phyloP scores from a whole-genome alignment of 2,888 invertebrate genomes.

The Doris montereyensis region DNA sequence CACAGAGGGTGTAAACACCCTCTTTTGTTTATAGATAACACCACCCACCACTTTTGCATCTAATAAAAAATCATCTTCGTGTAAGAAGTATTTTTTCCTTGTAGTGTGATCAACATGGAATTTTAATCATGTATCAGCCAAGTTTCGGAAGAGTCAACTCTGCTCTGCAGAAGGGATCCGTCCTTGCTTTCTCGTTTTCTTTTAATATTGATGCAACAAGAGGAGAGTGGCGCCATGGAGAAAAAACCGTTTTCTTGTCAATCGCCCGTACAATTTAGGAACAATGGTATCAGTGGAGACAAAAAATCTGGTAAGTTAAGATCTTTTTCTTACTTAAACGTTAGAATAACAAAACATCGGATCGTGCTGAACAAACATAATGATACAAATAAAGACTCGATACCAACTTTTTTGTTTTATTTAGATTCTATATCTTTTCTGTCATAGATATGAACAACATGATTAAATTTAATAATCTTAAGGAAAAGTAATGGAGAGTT shows the following conservation, averaged over 20 bases:
- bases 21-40: conserved; percentile 6
- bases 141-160: conserved; percentile 33
- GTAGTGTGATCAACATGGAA: conserved; percentile 38
- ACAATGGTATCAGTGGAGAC: conserved; percentile 49
- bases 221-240: conserved; percentile 60
- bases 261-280: conserved; percentile 58
- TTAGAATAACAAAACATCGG: neutral
- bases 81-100: conserved; percentile 6
- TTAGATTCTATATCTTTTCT: no score
- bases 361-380: neutral
- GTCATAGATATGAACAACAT: no score
- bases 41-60: neutral
- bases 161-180: conserved; percentile 45
- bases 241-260: conserved; percentile 60
- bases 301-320: conserved; percentile 52
- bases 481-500: no score
- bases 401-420: no score
- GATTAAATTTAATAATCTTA: no score
- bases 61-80: neutral
- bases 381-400: no score
- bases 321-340: neutral
- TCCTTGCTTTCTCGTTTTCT: neutral
- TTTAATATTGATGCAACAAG: conserved; percentile 62
- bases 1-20: conserved; percentile 39
- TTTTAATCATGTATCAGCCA: conserved; percentile 42